Base-by-base conservation (phyloP, 2,888 invertebrate species). In the Drosophila leonis region DNA sequence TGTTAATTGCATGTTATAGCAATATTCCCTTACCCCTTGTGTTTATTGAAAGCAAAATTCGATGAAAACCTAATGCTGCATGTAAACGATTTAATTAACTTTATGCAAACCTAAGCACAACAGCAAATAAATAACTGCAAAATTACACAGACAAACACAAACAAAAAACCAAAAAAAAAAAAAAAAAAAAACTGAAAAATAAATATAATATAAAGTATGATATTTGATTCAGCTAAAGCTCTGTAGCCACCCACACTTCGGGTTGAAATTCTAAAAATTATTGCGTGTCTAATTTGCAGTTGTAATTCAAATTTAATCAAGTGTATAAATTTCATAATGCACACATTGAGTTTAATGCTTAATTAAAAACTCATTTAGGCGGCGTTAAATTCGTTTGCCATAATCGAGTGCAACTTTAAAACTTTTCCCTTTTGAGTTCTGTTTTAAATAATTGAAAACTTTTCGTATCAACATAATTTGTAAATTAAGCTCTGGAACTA, bases 1-100 rank as follows among this genome's bases (percentile, higher is more conserved):
- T 49, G 37, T 37, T 27, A n/a, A 35, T 31, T 27, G 9, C 18
- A 33, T 66, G 51, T 39, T 18, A 41, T 29, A 35, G 13, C 24
- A 10, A 29, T 27, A 9, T 42, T 39, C 4, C 8, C 13, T 37
- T n/a, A 31, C 9, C 12, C 10, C 41, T 39, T 0, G 4, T 27
- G 55, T 33, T 27, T 52, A 71, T 68, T 78, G 66, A 76, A 75
- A 69, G 75, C 79, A 77, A 81, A 83, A 78, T 77, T 78, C 55
- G 76, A 78, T 80, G 72, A 72, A 71, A 64, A 72, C 61, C 74
- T 80, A 78, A 80, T 78, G 83, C 74, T 66, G 86, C 89, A 87
- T 87, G 87, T 52, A 75, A 79, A 78, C 79, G 78, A 80, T 75
- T 84, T 80, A 81, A 81, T 84, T 77, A 78, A 75, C 80, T 79